Evolutionary conservation across 2,113 vertebrate genomes (phyloP), one percentile per base, ranked within the genome.

Genomic region (Lutjanus erythropterus): DNA sequence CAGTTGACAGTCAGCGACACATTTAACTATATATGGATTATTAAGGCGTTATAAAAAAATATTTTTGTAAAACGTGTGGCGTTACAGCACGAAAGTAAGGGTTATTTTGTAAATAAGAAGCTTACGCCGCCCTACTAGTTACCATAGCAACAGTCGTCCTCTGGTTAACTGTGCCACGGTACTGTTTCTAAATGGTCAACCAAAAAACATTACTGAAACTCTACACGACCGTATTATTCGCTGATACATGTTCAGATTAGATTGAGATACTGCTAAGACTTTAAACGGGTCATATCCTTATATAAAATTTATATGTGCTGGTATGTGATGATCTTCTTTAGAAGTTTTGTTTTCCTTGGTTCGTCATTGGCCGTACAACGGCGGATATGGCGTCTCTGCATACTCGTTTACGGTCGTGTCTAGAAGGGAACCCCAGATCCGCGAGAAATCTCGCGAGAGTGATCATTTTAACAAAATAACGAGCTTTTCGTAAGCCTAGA

Each of bases 141-240:
- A 70, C 79, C 71, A 76, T 80, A 80, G 71, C 60, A 83, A 85
- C 81, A 35, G 0, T 6, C 44, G 25, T 9, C 25, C 2, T 19
- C 9, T 19, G 21, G 7, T 72, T 42, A 29, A 10, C 49, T 29
- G 19, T 89, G 90, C 89, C 86, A 90, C 86, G 88, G 69, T n/a
- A 75, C 67, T 31, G 11, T 16, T 52, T 37, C 2, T 53, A 21
- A 15, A 41, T 85, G 91, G 86, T 83, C 86, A 69, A 88, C 83
- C 67, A 83, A 87, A 88, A 73, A 8, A 1, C 18, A 0, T 37
- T 6, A 27, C 49, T 0, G 59, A 3, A 4, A 16, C 19, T 16
- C 3, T 21, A 7, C 2, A 41, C 0, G 25, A 0, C 1, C 0
- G 0, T 18, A 14, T 66, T 62, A 1, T 19, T 66, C 0, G 18